Evolutionary conservation across 2,113 vertebrate genomes (phyloP).

Genomic region (Glaucomys volans): DNA sequence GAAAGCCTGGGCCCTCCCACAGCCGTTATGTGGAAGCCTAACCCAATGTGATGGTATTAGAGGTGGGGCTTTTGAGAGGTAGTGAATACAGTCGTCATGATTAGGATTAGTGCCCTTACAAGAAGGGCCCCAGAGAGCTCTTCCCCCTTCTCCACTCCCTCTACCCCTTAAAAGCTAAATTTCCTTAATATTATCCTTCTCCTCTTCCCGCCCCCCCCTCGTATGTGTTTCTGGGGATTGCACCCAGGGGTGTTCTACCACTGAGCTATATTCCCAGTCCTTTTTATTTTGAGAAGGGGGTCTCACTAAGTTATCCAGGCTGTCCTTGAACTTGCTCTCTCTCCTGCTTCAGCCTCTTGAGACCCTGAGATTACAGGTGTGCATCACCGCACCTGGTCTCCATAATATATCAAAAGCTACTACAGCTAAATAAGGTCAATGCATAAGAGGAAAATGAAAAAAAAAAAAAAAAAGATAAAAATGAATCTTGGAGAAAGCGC

Average conservation of each 20-base stretch:
- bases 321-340: too few relatives aligned
- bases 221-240: too few relatives aligned
- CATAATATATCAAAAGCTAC: background rate
- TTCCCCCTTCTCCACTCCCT: too few relatives aligned
- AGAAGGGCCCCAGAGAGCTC: background rate
- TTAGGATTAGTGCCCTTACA: background rate
- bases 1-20: background rate
- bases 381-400: background rate
- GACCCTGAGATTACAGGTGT: too few relatives aligned
- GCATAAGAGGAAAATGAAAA: background rate
- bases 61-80: background rate
- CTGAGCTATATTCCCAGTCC: too few relatives aligned
- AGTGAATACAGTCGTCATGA: background rate
- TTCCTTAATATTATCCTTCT: background rate
- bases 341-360: too few relatives aligned
- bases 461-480: background rate
- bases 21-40: background rate
- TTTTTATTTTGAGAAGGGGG: too few relatives aligned
- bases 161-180: background rate
- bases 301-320: too few relatives aligned
- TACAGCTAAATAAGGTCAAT: background rate
- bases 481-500: background rate
- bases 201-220: too few relatives aligned
- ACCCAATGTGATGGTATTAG: background rate
- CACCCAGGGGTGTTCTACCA: too few relatives aligned